Conservation (phyloP, 1,140 invertebrate species). For the Caenorhabditis briggsae region DNA sequence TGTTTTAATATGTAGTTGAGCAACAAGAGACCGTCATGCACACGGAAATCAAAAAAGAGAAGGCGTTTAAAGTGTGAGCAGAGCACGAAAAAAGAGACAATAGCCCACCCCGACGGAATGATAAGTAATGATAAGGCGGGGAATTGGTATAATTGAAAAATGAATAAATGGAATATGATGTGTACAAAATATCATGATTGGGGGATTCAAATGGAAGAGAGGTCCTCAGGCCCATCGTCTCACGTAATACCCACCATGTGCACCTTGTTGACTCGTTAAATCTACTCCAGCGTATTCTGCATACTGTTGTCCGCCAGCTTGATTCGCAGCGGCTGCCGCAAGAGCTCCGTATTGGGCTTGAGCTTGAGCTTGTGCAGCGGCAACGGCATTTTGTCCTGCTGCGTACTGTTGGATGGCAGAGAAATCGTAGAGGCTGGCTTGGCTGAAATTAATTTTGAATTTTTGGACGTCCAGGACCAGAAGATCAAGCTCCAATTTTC, state of each 20-base stretch:
- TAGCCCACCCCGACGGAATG: neutral
- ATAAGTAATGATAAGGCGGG: neutral
- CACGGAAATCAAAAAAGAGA: slow-evolving; percentile 49
- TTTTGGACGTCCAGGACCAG: neutral
- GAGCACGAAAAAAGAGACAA: slow-evolving; percentile 37
- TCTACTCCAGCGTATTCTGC: slow-evolving; percentile 56
- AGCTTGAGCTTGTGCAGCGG: slow-evolving; percentile 56
- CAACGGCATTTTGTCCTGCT: slow-evolving; percentile 38
- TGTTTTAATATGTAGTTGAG: neutral
- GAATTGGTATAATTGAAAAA: neutral
- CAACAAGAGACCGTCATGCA: slow-evolving; percentile 34
- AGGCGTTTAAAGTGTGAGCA: slow-evolving; percentile 49
- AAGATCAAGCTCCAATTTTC: no score
- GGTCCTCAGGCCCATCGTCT: slow-evolving; percentile 27
- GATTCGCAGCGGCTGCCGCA: slow-evolving; percentile 36
- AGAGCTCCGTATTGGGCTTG: slow-evolving; percentile 53
- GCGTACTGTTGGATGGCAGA: slow-evolving; percentile 43
- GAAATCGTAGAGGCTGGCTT: slow-evolving; percentile 51
- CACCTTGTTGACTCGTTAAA: slow-evolving; percentile 11
- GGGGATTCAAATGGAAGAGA: neutral
- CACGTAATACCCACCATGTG: slow-evolving; percentile 59
- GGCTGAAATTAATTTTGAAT: slow-evolving; percentile 50
- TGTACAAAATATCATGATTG: neutral
- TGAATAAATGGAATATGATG: neutral
- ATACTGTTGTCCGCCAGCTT: slow-evolving; percentile 57